Evolutionary conservation across 1,140 invertebrate genomes (phyloP), one percentile per base, ranked within the genome.

Genomic region (Plutomurus gul): DNA sequence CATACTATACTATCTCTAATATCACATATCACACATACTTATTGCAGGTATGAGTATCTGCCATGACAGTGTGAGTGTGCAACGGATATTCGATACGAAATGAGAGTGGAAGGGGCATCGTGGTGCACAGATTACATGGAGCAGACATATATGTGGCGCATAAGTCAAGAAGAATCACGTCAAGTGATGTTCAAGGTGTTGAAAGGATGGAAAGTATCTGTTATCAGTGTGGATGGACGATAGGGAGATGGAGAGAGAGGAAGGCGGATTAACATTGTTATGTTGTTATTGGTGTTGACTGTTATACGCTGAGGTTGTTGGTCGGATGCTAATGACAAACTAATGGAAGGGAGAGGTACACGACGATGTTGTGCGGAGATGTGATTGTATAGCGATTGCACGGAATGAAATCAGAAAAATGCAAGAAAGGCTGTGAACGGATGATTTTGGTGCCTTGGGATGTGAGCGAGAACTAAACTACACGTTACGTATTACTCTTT

Each of bases 271-370:
- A 65, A 65, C 56, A 30, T 33, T 65, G 56, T 65, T 30, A 36
- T 65, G 56, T 33, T 65, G 56, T 65, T 65, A 65, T 65, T 65
- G 56, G 56, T 65, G 56, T 65, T 65, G 56, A 65, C 56, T 65
- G 56, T 16, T 43, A n/a, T 65, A n/a, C 30, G 56, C 27, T 33
- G 56, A 65, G 56, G 56, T 65, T 65, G 56, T 65, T 65, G 56
- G 56, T 65, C 56, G 25, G 27, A 65, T 65, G 56, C 56, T 65
- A 65, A 65, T 65, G 56, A 65, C 56, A 65, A 65, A 65, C 56
- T 65, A 65, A 65, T 65, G 56, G 56, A 65, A 65, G 56, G 56
- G 56, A 65, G 56, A 65, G 56, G 30, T 65, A 33, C 56, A 65
- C 36, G 2, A 36, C 16, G n/a, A 43, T 43, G 39, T 43, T 13